Base-by-base conservation (phyloP, 2,113 vertebrate genomes). In the Probosciger aterrimus region DNA sequence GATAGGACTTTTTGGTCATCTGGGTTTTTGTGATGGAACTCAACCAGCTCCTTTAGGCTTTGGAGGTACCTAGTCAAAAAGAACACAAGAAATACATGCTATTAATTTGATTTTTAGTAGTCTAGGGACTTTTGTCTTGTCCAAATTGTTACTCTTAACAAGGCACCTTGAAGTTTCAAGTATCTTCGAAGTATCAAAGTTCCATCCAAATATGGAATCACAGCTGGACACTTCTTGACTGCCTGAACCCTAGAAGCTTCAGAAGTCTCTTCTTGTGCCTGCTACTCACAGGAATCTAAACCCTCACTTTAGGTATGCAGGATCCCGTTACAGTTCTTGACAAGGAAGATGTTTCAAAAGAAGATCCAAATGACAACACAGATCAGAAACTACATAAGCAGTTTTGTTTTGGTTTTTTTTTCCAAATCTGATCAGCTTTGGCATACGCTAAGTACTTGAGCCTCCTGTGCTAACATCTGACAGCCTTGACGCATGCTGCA, bases 41-140 rank as follows among this genome's bases (percentile, higher is more conserved):
- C 99, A 70, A 99, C 97, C 62, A 99, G 94, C 63, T 99, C 99
- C 97, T 98, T 97, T 85, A 99, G 97, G 95, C 99, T 99, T 97
- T 99, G 99, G 57, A 98, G 97, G 57, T 98, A 98, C 98, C 98
- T 98, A 52, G 82, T 71, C 65, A 91, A 52, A 74, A 70, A 87
- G 5, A 94, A 41, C 16, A 67, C 8, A 86, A 73, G n/a, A 77
- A 67, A 92, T 11, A 53, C 0, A 55, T 22, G 53, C 3, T 39
- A 63, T 53, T 50, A 0, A 8, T 74, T 74, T 75, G 13, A 43
- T 37, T 78, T 73, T 92, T 81, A 82, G 47, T 43, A 78, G n/a
- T 41, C 24, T 49, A 41, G 25, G 4, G 16, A 62, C 8, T 77
- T 63, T 86, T 19, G 23, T 55, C 14, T 71, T 83, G 30, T 63